Base-by-base conservation (phyloP, 2,888 invertebrate genomes). In the Nephrotoma guestfalica region DNA sequence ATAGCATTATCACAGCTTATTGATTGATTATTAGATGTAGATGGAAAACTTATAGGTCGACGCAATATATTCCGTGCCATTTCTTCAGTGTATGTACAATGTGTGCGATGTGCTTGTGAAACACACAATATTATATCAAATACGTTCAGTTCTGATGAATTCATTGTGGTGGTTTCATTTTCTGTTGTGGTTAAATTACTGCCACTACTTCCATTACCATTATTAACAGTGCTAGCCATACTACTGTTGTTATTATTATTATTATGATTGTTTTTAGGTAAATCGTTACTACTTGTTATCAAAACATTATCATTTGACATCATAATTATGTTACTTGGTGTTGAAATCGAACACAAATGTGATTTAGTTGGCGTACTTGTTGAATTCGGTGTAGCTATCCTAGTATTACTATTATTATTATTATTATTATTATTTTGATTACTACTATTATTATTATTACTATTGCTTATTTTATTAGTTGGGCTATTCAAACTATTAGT, bases 31-130 rank as follows among this genome's bases (percentile, higher is more conserved):
- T 30, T 71, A 30, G 86, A 11, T 89, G 90, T 9, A 15, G 86
- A 41, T 89, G 93, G 93, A 90, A 95, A 93, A 87, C 94, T 92
- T 88, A 96, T 93, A 86, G 96, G 95, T 90, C 94, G 95, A 90
- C 94, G 93, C 88, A 94, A 93, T 88, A 96, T 92, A 88, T 93
- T 93, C 89, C 95, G 92, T 86, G 95, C 95, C 88, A 95, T 94
- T 89, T 97, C 97, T 89, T 97, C 97, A 30, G 96, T 97, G 91
- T 97, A 97, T 88, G 95, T 95, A 92, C 97, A 97, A 91, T 97
- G 95, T 88, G 95, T 94, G 89, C 96, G 96, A 91, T 98, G 97
- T 6, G 98, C 98, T 90, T 95, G 95, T 6, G 96, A 95, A 85
- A 97, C 94, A 89, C 95, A 94, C 89, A 95, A 93, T 89, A 96